phyloP scores from a whole-genome alignment of 2,113 vertebrate species.

The Thermophis baileyi region DNA sequence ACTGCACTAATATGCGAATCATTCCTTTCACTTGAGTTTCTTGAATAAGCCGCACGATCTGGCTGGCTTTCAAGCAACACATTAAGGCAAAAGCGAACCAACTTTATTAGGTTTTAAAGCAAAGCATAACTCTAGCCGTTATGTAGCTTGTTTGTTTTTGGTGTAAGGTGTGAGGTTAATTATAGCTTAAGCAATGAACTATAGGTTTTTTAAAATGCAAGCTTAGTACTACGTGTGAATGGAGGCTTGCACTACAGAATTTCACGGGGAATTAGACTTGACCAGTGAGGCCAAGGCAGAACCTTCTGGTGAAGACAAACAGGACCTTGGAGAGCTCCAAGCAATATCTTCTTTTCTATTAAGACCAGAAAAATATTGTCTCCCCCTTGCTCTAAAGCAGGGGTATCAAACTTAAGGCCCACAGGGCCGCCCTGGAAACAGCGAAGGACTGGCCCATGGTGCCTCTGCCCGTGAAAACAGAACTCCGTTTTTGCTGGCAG shows the following conservation, averaged over 20 bases:
- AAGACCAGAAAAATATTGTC: neutral
- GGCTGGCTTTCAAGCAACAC: neutral
- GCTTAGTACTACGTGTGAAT: neutral
- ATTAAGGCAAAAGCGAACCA: neutral
- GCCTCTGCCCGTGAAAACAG: too few relatives aligned
- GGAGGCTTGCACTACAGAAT: neutral
- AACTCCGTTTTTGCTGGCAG: too few relatives aligned
- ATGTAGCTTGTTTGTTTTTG: neutral
- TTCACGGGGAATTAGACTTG: neutral
- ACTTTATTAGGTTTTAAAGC: neutral
- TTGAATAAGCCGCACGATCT: neutral
- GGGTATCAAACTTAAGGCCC: too few relatives aligned
- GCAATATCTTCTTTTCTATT: neutral
- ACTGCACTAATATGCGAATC: neutral
- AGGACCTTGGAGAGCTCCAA: neutral
- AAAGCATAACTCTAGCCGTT: neutral
- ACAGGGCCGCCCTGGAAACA: too few relatives aligned
- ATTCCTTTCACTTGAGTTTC: neutral
- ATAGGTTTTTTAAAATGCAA: neutral
- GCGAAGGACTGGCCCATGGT: too few relatives aligned
- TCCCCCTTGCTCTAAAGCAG: neutral
- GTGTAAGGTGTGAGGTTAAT: neutral
- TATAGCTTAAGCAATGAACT: neutral
- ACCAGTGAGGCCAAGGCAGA: neutral
- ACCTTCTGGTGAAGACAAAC: neutral